Evolutionary conservation across 2,888 invertebrate species (phyloP), one percentile per base, ranked within the genome.

Genomic region (Cremastobaeus sp.): DNA sequence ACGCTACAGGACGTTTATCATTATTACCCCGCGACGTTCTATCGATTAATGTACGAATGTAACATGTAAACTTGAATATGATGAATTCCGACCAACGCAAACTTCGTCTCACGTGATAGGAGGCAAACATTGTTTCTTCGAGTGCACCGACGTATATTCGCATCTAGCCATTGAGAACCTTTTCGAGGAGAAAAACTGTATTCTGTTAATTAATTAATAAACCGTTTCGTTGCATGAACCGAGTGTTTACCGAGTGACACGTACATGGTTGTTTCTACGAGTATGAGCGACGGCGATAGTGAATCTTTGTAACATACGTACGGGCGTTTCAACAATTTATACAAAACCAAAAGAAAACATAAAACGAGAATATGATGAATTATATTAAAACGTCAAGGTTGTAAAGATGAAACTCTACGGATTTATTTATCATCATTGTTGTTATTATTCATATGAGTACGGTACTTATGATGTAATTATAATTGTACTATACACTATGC

Each of bases 371-470:
- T 34, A 62, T 37, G 45, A 60, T 55, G 28, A 71, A 48, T 28
- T 43, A 50, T 43, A 43, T 14, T 69, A 76, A 54, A 41, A 70
- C 75, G 52, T 76, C 73, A 74, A 73, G 69, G 65, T 75, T 77
- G 74, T 76, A 77, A 79, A 73, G 59, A 72, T 74, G 50, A 77
- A 54, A 77, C 55, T 76, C 54, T 54, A 74, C 76, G 74, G 66
- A 77, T 76, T 76, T 74, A 77, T 77, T 77, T 79, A 79, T 74
- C 35, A 76, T 75, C 75, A 77, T 76, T 69, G 75, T 79, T 77
- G 68, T 77, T 79, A 78, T 77, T 74, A 75, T 65, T 78, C 74
- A 73, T 73, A 76, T 76, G 69, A 75, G 70, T 73, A 75, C 62
- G 65, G 65, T 69, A 72, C 43, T 65, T 65, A 77, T 62, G 55